phyloP scores from a whole-genome alignment of 2,888 invertebrate genomes.

The Galeruca laticollis region DNA sequence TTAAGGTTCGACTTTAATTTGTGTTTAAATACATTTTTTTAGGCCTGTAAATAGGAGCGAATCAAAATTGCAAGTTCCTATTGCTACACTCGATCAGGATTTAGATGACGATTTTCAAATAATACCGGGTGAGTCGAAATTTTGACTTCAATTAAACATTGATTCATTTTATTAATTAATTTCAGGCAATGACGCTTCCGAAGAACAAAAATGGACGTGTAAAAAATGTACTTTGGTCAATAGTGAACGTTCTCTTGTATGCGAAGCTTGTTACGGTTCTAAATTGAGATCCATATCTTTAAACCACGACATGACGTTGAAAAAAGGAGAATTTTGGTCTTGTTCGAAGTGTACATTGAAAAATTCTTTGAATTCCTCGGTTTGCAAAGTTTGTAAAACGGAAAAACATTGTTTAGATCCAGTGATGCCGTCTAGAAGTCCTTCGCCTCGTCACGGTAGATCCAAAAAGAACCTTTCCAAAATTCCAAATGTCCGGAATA shows the following conservation, averaged over 20 bases:
- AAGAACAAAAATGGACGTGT: slow-evolving; percentile 81
- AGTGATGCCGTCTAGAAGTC: slow-evolving; percentile 63
- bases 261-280: slow-evolving; percentile 90
- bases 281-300: slow-evolving; percentile 77
- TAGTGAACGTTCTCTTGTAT: slow-evolving; percentile 76
- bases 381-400: slow-evolving; percentile 85
- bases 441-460: slow-evolving; percentile 68
- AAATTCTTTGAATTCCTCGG: slow-evolving; percentile 76
- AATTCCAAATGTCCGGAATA: slow-evolving; percentile 22
- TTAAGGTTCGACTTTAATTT: too few relatives aligned
- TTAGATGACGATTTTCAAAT: slow-evolving; percentile 78
- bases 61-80: slow-evolving; percentile 69
- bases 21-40: slow-evolving; percentile 2
- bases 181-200: slow-evolving; percentile 48
- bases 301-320: slow-evolving; percentile 76
- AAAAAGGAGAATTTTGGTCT: slow-evolving; percentile 82
- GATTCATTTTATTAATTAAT: slow-evolving; percentile 10
- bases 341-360: slow-evolving; percentile 86
- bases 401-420: slow-evolving; percentile 65
- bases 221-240: slow-evolving; percentile 90
- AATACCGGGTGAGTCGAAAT: slow-evolving; percentile 68
- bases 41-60: slow-evolving; percentile 63
- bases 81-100: slow-evolving; percentile 77
- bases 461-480: slow-evolving; percentile 39
- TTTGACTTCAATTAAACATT: neutral